Evolutionary conservation across 2,797 vertebrate species (phyloP).

Genomic region (Sebastes hubbsi): DNA sequence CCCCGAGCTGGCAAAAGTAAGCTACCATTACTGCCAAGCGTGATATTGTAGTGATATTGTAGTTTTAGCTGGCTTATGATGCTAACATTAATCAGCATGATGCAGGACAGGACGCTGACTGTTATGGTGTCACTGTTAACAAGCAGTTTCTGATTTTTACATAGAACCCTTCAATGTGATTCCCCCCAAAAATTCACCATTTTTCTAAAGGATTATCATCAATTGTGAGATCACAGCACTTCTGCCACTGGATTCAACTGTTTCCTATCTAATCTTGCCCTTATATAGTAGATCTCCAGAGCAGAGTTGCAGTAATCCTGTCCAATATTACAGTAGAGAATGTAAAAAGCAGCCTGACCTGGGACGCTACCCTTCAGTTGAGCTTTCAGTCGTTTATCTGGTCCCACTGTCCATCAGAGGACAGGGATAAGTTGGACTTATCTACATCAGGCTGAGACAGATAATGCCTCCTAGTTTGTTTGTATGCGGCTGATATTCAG

Average conservation of each 20-base stretch:
- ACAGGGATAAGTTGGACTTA: neutral
- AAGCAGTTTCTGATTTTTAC: too few species aligned
- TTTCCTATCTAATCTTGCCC: neutral
- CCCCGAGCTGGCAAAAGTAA: too few species aligned
- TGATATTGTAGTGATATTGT: too few species aligned
- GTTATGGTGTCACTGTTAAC: too few species aligned
- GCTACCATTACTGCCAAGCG: too few species aligned
- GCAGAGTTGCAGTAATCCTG: neutral
- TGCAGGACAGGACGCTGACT: too few species aligned
- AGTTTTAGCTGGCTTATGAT: too few species aligned
- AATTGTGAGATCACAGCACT: too few species aligned
- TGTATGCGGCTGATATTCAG: neutral
- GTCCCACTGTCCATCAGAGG: neutral
- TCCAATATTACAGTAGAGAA: neutral
- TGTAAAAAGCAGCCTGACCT: neutral
- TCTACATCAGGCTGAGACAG: neutral
- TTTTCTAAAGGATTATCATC: neutral
- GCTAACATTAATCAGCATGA: too few species aligned
- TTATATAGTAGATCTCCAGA: neutral
- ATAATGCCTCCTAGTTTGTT: neutral
- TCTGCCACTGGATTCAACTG: neutral
- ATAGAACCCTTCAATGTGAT: neutral
- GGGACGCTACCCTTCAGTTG: neutral
- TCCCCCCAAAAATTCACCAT: neutral
- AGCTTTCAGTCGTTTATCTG: slow-evolving; percentile 3